These are phyloP conservation scores for Drosophila affinis DNA, from an alignment of 2,888 invertebrate species.

Conservation along the genomic window DNA sequence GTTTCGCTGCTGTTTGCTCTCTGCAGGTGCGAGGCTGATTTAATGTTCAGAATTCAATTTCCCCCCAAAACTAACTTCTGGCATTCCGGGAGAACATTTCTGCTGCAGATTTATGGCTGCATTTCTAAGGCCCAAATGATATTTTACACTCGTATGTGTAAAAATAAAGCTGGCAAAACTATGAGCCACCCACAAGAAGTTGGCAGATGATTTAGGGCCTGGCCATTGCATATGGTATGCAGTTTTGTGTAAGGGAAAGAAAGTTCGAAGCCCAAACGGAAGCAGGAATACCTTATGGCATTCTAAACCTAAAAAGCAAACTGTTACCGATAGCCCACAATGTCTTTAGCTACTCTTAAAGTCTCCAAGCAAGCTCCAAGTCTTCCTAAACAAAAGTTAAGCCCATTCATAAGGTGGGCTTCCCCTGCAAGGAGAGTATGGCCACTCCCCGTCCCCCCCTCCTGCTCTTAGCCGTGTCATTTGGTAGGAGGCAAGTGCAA, in stretches of 20 bases:
- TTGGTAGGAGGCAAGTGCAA: conserved; percentile 11
- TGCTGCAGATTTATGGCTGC: conserved; percentile 49
- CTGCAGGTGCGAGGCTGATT: conserved; percentile 2
- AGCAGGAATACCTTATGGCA: not conserved
- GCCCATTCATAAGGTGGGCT: not conserved
- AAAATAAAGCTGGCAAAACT: conserved; percentile 4
- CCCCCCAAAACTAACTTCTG: conserved; percentile 15
- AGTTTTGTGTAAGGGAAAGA: not conserved
- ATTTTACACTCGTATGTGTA: not conserved
- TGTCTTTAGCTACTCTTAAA: not conserved
- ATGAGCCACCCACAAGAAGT: conserved; percentile 22
- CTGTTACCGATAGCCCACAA: not conserved
- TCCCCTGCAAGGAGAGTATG: not conserved
- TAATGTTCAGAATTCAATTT: conserved; percentile 34
- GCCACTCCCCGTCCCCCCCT: not conserved
- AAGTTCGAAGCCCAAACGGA: not conserved
- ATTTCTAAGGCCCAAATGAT: conserved; percentile 11
- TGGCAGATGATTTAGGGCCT: conserved; percentile 28
- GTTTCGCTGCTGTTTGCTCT: conserved; percentile 10
- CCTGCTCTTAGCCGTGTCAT: conserved; percentile 1
- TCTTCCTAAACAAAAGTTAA: not conserved
- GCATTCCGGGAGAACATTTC: conserved; percentile 26
- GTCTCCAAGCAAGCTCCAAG: not conserved
- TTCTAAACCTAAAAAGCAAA: not conserved
- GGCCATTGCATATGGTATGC: not conserved